A percentile compares a stretch with the other conserved stretches of the same genome.
These are phyloP conservation scores for Mellivora capensis DNA, from an alignment of 2,113 vertebrate genomes.

Conservation along the genomic window DNA sequence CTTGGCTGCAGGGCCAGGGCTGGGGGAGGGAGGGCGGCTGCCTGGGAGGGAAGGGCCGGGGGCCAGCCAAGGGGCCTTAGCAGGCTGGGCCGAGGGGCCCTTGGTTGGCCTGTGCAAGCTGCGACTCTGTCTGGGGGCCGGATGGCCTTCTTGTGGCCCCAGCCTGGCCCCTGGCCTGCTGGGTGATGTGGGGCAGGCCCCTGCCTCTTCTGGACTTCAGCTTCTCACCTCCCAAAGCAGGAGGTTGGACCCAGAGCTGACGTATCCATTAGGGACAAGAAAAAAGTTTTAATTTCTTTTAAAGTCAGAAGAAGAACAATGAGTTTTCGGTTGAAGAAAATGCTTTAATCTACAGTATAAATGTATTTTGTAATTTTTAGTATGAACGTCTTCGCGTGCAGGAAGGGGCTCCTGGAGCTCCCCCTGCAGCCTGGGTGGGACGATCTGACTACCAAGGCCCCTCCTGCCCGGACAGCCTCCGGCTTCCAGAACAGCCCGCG, in stretches of 20 bases:
- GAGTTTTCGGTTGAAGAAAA: neutral
- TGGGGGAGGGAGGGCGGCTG: accelerated
- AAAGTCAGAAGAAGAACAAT: neutral
- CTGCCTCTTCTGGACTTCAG: neutral
- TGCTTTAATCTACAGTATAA: neutral
- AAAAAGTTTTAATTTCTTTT: neutral
- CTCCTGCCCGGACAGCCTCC: accelerated
- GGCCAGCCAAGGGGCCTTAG: neutral
- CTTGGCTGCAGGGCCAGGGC: neutral
- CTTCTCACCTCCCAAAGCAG: neutral
- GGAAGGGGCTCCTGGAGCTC: neutral
- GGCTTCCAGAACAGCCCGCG: neutral
- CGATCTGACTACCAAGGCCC: neutral
- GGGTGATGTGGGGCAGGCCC: accelerated
- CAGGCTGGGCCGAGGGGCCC: neutral
- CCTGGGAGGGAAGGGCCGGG: neutral
- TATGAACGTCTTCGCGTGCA: neutral
- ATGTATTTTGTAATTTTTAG: neutral
- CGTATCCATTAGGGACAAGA: neutral
- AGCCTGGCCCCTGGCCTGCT: neutral
- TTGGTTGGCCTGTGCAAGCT: neutral
- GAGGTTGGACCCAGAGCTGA: neutral
- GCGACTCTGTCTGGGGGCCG: neutral
- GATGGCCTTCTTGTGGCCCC: neutral
- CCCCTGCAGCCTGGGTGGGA: neutral